phyloP scores from a whole-genome alignment of 1,140 invertebrate species.

The Leptoteleia sp. region DNA sequence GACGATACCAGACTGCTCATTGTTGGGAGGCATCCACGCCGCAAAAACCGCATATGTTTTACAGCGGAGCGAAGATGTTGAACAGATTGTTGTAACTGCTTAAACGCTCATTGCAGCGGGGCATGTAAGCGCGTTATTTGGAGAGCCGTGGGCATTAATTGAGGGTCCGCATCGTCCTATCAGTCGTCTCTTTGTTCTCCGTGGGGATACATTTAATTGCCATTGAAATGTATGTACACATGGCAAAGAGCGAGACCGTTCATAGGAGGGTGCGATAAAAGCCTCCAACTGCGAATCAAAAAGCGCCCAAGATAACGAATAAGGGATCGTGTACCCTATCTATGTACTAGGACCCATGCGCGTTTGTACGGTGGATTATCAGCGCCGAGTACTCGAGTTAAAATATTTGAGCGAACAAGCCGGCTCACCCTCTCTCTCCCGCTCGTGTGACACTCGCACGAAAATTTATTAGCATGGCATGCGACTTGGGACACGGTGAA shows the following conservation, averaged over 20 bases:
- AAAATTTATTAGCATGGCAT: slow-evolving; percentile 63
- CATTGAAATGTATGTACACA: slow-evolving; percentile 62
- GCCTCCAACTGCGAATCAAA: slow-evolving; percentile 63
- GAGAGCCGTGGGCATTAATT: slow-evolving; percentile 56
- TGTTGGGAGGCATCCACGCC: slow-evolving; percentile 43
- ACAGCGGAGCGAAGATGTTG: slow-evolving; percentile 41
- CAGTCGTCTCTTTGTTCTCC: slow-evolving; percentile 63
- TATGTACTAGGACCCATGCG: slow-evolving; percentile 54
- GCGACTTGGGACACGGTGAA: slow-evolving; percentile 40
- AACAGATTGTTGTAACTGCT: slow-evolving; percentile 62
- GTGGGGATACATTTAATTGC: slow-evolving; percentile 64
- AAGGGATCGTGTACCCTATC: slow-evolving; percentile 59
- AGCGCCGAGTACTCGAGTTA: slow-evolving; percentile 59
- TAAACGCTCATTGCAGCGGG: slow-evolving; percentile 53
- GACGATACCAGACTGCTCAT: slow-evolving; percentile 33
- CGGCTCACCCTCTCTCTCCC: slow-evolving; percentile 44
- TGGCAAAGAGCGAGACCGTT: slow-evolving; percentile 51
- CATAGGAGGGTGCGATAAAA: slow-evolving; percentile 65
- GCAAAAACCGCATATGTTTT: slow-evolving; percentile 62
- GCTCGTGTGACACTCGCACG: slow-evolving; percentile 53
- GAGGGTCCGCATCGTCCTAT: slow-evolving; percentile 60
- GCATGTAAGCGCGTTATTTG: slow-evolving; percentile 64
- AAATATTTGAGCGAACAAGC: slow-evolving; percentile 62
- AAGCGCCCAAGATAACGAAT: slow-evolving; percentile 62
- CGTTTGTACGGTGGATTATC: slow-evolving; percentile 57